phyloP scores from a whole-genome alignment of 1,140 invertebrate genomes.

The Paraescarpia echinospica region DNA sequence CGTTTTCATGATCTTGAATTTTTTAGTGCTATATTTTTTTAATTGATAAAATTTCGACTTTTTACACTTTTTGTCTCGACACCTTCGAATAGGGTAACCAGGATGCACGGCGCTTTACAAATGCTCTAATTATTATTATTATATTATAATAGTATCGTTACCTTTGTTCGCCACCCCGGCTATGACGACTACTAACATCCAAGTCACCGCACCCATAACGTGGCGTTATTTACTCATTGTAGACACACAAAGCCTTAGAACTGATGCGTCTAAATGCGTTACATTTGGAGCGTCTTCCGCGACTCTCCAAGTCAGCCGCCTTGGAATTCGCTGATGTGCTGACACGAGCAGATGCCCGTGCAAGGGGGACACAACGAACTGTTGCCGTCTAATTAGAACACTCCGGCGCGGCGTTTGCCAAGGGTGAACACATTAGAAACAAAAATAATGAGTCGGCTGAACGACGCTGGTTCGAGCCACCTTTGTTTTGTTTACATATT shows the following conservation, averaged over 20 bases:
- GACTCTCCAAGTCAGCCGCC: neutral
- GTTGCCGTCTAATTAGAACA: neutral
- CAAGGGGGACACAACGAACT: neutral
- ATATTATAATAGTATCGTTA: too few species aligned
- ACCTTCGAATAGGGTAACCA: too few species aligned
- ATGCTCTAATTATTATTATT: too few species aligned
- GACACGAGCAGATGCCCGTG: neutral
- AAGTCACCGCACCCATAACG: neutral
- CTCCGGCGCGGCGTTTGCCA: neutral
- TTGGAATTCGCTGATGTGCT: neutral
- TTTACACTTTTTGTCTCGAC: too few species aligned
- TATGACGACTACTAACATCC: neutral
- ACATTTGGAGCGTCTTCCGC: neutral
- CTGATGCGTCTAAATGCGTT: neutral
- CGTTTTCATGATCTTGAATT: too few species aligned
- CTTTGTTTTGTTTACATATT: too few species aligned
- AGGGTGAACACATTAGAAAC: neutral
- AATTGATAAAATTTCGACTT: too few species aligned
- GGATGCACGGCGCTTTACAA: too few species aligned
- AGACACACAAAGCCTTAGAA: neutral
- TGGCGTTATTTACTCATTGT: neutral
- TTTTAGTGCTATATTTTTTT: too few species aligned
- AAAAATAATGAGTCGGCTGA: too few species aligned
- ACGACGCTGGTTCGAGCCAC: too few species aligned
- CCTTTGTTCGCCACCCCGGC: neutral